Evolutionary conservation across 1,140 invertebrate species (phyloP).

Genomic region (Pseudomyrmex sp.): DNA sequence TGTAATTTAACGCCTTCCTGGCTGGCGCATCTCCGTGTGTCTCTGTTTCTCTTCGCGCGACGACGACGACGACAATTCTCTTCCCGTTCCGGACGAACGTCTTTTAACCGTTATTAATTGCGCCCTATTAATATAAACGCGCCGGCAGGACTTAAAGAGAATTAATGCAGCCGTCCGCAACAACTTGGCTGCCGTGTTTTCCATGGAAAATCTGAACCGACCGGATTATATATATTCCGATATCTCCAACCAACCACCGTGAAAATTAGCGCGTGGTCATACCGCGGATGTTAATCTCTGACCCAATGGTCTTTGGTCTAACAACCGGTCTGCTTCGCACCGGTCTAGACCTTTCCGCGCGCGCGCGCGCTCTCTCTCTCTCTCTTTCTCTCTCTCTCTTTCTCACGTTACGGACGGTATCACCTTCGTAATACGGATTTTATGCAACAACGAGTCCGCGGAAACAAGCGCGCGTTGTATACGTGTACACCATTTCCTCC

Average conservation of each 20-base stretch:
- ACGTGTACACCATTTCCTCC: background rate
- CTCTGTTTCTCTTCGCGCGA: conserved; percentile 10
- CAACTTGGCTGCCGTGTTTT: conserved; percentile 57
- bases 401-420: conserved; percentile 31
- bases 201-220: conserved; percentile 63
- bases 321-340: conserved; percentile 31
- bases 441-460: conserved; percentile 49
- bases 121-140: conserved; percentile 80
- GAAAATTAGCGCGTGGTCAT: conserved; percentile 70
- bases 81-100: conserved; percentile 63
- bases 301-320: conserved; percentile 47
- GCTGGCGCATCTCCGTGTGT: background rate
- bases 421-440: conserved; percentile 50
- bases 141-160: conserved; percentile 75
- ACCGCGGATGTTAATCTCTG: conserved; percentile 66
- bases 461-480: conserved; percentile 26
- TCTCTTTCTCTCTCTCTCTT: background rate
- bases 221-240: conserved; percentile 65
- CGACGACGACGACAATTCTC: conserved; percentile 57
- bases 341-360: background rate
- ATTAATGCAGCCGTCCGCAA: conserved; percentile 76
- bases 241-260: conserved; percentile 17
- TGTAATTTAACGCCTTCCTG: conserved; percentile 75
- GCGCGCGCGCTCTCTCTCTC: too few relatives aligned
- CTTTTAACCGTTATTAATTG: conserved; percentile 82